phyloP scores from a whole-genome alignment of 1,140 invertebrate species.

The Sogatella furcifera region DNA sequence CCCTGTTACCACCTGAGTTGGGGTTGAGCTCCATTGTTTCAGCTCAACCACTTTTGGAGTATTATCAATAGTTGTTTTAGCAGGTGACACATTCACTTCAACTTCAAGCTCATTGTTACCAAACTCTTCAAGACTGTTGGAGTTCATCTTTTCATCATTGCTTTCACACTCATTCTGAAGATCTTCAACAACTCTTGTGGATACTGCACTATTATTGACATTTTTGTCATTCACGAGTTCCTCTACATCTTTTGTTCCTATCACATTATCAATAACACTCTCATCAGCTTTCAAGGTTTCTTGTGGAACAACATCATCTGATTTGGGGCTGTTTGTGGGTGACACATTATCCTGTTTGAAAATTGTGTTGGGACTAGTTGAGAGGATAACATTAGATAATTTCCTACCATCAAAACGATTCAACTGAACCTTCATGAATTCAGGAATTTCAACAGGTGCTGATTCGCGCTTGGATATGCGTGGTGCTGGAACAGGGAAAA shows the following conservation, averaged over 20 bases:
- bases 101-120: background rate
- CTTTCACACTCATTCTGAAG: too few species aligned
- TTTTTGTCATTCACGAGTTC: too few species aligned
- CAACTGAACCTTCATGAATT: conserved; percentile 56
- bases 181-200: too few species aligned
- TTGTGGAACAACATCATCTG: too few species aligned
- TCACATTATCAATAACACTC: too few species aligned
- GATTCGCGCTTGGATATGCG: conserved; percentile 10
- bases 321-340: too few species aligned
- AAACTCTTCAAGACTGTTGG: background rate
- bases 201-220: too few species aligned
- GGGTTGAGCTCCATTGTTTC: background rate
- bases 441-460: conserved; percentile 36
- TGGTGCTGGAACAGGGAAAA: conserved; percentile 12
- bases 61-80: background rate
- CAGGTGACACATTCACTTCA: background rate
- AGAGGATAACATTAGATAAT: conserved; percentile 11
- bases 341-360: too few species aligned
- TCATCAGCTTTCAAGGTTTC: too few species aligned
- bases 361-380: background rate
- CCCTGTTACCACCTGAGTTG: background rate
- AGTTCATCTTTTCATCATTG: too few species aligned
- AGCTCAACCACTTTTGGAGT: background rate
- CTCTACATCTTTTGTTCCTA: too few species aligned
- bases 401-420: conserved; percentile 45